phyloP scores from a whole-genome alignment of 2,888 invertebrate genomes.

The Thalpophila matura region DNA sequence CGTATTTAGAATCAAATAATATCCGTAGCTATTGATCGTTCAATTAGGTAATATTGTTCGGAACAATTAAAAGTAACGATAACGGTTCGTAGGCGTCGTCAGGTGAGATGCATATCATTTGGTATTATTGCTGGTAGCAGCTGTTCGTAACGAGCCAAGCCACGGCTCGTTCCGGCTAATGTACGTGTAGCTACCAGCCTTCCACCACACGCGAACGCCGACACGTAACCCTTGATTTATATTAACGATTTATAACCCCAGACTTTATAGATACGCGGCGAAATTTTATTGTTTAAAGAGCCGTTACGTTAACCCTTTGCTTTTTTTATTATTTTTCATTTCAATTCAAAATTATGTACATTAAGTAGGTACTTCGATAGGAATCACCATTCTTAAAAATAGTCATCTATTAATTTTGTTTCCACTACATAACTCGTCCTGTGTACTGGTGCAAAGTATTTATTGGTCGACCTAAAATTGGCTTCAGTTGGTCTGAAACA shows the following conservation, averaged over 20 bases:
- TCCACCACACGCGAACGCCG: conserved; percentile 52
- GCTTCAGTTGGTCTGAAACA: conserved; percentile 10
- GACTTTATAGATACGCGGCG: conserved; percentile 43
- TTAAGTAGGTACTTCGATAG: too few species aligned
- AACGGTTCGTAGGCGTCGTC: conserved; percentile 28
- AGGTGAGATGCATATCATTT: conserved; percentile 65
- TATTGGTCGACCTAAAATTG: background rate
- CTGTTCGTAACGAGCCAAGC: conserved; percentile 66
- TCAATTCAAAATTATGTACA: too few species aligned
- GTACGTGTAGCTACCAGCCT: conserved; percentile 54
- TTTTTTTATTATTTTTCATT: background rate
- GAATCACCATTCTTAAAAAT: too few species aligned
- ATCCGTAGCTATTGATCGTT: conserved; percentile 15
- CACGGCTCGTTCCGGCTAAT: conserved; percentile 65
- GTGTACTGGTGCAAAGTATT: background rate
- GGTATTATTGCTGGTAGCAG: conserved; percentile 66
- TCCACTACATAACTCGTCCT: background rate
- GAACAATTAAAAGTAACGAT: conserved; percentile 45
- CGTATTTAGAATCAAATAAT: conserved; percentile 17
- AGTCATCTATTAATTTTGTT: too few species aligned
- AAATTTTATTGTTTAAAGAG: conserved; percentile 46
- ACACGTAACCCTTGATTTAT: conserved; percentile 64
- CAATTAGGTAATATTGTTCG: conserved; percentile 22
- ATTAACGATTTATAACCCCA: conserved; percentile 60
- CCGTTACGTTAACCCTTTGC: conserved; percentile 14